Base-by-base conservation (phyloP, 2,113 vertebrate genomes). In the Rhinopomastus cyanomelas region DNA sequence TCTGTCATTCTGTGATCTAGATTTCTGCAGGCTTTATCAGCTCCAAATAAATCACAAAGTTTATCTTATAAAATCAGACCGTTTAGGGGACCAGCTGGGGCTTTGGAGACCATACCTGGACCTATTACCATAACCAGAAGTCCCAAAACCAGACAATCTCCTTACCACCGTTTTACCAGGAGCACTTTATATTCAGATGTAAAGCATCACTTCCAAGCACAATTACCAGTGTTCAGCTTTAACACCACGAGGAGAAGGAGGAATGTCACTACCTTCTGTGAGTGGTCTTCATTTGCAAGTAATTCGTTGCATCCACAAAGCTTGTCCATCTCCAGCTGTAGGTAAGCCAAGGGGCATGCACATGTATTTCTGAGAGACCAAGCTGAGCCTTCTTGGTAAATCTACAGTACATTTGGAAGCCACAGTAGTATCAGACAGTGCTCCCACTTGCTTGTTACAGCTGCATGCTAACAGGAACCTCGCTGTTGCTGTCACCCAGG, bases 401-500 rank as follows among this genome's bases (percentile, higher is more conserved):
- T 11, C 11, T 30, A 5, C 5, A 34, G 25, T 11, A 44, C 8
- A 6, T 51, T 39, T 56, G 42, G 39, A 67, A 74, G 20, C 42
- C 36, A 17, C 51, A 52, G 9, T 26, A 39, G n/a, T 9, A 52
- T 7, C 13, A 77, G 48, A 21, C 3, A 46, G 25, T 4, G 2
- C 17, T 61, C 20, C 68, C n/a, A 23, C 26, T 37, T 10, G 9
- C 32, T 36, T n/a, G 9, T 20, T 44, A 29, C 1, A 3, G 21
- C 27, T 17, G 42, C 46, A 25, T 2, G 4, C 12, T 12, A 39
- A 19, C 29, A 26, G 62, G 36, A 7, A 56, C 16, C 22, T 57
- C 49, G 4, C 2, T 2, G 2, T 8, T 44, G n/a, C 27, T 29
- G 22, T 12, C n/a, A 51, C 10, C 9, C 44, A 1, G 5, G 29